Conservation (phyloP, 2,797 vertebrate genomes). For the Melanotaenia boesemani region DNA sequence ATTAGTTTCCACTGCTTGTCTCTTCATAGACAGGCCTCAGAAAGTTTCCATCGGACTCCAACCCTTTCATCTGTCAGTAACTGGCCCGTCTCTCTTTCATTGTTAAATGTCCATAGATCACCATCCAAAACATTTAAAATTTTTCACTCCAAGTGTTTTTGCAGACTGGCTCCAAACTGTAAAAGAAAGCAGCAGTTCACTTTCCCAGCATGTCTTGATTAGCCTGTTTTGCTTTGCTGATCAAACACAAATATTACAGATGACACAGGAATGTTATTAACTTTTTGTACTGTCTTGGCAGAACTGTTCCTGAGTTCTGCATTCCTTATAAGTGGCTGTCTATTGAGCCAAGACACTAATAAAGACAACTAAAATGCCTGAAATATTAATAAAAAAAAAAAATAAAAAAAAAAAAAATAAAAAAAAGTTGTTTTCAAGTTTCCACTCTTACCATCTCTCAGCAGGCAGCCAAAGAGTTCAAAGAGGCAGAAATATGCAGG, state of each 20-base stretch:
- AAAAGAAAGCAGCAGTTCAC: conserved; percentile 37
- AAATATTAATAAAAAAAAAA: conserved; percentile 9
- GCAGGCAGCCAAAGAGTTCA: conserved; percentile 74
- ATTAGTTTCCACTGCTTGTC: conserved; percentile 66
- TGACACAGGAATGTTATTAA: conserved; percentile 27
- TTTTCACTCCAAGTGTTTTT: conserved; percentile 52
- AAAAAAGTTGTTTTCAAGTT: conserved; percentile 53
- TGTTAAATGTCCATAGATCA: conserved; percentile 68
- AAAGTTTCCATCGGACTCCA: conserved; percentile 54
- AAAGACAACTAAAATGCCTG: conserved; percentile 15
- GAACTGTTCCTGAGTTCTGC: conserved; percentile 4
- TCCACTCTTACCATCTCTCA: conserved; percentile 41
- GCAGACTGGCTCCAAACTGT: conserved; percentile 49
- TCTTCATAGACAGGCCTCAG: conserved; percentile 55
- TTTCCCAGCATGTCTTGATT: conserved; percentile 32
- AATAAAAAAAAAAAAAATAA: no score
- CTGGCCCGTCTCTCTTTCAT: conserved; percentile 45
- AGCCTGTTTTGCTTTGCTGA: conserved; percentile 42
- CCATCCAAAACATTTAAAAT: conserved; percentile 47
- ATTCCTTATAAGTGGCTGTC: conserved; percentile 5
- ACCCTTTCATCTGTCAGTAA: conserved; percentile 63
- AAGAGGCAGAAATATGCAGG: conserved; percentile 78
- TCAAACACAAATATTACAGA: conserved; percentile 37
- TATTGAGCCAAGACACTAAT: neutral
- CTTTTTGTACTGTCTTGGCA: conserved; percentile 22